Evolutionary conservation across 2,113 vertebrate genomes (phyloP), one percentile per base, ranked within the genome.

Genomic region (Callipepla squamata): DNA sequence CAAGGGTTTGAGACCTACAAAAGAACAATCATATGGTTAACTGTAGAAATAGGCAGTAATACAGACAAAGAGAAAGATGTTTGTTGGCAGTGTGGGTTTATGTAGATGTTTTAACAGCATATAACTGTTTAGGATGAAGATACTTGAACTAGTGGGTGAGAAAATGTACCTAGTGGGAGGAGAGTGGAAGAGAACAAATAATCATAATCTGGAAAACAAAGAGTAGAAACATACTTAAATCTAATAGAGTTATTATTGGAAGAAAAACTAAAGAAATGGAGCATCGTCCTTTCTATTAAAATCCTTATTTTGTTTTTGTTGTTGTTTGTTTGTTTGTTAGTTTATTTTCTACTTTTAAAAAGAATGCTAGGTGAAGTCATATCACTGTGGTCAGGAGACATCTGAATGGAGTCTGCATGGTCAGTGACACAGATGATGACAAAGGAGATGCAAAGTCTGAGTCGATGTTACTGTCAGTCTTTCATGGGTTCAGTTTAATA

Each of bases 291-390:
- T 11, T 34, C 19, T 65, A 18, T 26, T 47, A 34, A 70, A 47
- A 25, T 4, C 5, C 9, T 14, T 3, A 2, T 1, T 1, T 19
- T 40, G 7, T 7, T 78, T 23, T 5, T 40, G 40, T 13, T 40
- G 40, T 40, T 40, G 7, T 6, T 78, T 28, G 40, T 38, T 61
- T 53, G 7, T 5, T 72, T 30, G 4, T 58, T 63, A n/a, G 14
- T 18, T 63, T 19, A 38, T 4, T 48, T 72, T 58, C 63, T 51
- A 19, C 36, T 81, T 63, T 63, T 63, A 18, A 68, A 18, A 10
- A 44, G 6, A 38, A 62, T 57, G 3, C 7, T 84, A 8, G 7
- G 7, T 79, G 21, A 83, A 78, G 14, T 19, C 21, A 61, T 17
- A 16, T 55, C 59, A 40, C 16, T 51, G 66, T 78, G 17, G 13